Percentiles rank a stretch among this genome's conserved stretches.
Conservation (phyloP, 2,888 invertebrate species). For the Saturnia pavonia region DNA sequence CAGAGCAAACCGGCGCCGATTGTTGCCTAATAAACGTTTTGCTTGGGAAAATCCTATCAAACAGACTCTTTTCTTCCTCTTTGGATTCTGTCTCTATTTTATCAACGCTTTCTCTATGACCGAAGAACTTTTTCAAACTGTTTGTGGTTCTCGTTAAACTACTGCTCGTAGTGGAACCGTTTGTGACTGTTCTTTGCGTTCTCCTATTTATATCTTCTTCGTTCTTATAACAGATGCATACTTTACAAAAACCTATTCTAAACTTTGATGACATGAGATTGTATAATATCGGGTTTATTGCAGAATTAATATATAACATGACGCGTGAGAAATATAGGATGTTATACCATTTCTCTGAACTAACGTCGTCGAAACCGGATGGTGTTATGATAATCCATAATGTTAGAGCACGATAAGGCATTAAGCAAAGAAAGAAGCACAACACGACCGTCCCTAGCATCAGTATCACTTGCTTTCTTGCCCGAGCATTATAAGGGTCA, state of each 20-base stretch:
- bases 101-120: slow-evolving; percentile 70
- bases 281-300: slow-evolving; percentile 95
- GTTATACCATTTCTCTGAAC: slow-evolving; percentile 90
- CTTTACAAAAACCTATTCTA: slow-evolving; percentile 88
- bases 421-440: slow-evolving; percentile 93
- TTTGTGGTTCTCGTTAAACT: slow-evolving; percentile 83
- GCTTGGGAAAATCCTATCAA: slow-evolving; percentile 63
- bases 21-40: slow-evolving; percentile 69
- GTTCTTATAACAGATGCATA: slow-evolving; percentile 82
- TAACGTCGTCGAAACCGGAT: slow-evolving; percentile 85
- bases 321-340: slow-evolving; percentile 92
- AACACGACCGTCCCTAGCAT: slow-evolving; percentile 94
- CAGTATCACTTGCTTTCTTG: slow-evolving; percentile 90
- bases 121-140: slow-evolving; percentile 77
- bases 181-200: slow-evolving; percentile 79
- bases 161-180: slow-evolving; percentile 83
- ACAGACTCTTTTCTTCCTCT: slow-evolving; percentile 57
- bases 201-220: slow-evolving; percentile 66
- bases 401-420: slow-evolving; percentile 92
- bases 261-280: slow-evolving; percentile 96
- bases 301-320: slow-evolving; percentile 94
- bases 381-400: slow-evolving; percentile 91
- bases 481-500: slow-evolving; percentile 86
- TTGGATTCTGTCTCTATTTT: slow-evolving; percentile 62
- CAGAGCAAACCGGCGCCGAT: slow-evolving; percentile 66